Evolutionary conservation across 2,797 vertebrate species (phyloP), one percentile per base, ranked within the genome.

Genomic region (Parauchenoglanis punctatus): DNA sequence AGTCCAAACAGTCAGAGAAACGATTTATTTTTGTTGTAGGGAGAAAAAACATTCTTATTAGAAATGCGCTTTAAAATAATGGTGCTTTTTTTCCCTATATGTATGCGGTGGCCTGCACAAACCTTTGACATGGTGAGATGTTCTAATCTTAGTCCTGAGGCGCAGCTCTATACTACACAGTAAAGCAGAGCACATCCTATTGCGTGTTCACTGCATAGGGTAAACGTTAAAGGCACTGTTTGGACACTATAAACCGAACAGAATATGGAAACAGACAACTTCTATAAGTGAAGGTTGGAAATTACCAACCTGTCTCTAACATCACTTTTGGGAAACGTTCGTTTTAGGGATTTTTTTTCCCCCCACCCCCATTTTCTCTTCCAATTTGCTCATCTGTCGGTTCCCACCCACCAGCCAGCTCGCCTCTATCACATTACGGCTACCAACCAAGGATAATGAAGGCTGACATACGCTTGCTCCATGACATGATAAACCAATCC

Each of bases 371-470:
- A 52, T 28, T 77, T 58, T 58, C 35, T 61, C 31, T 7, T 80
- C 10, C 17, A 59, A 23, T 81, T 81, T 61, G 58, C 15, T 23
- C 54, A 44, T 3, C 12, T 81, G 35, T 20, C 56, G 25, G 2
- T 81, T 80, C n/a, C 49, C 75, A 77, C 75, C 75, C 72, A n/a
- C 44, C 72, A 77, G 54, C n/a, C 77, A 40, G 54, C 52, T 58
- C 46, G 28, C 52, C 73, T 56, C n/a, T 15, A 28, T n/a, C 46
- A 49, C 73, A 28, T 15, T n/a, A 54, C 49, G 0, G n/a, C n/a
- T 23, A 15, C 59, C 40, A 18, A 49, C 7, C 40, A 28, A 65
- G 20, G 7, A 63, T n/a, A 40, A 17, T 65, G 6, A 63, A 25
- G 59, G 35, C 59, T 49, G 12, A 81, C 40, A n/a, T 1, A 46